Base-by-base conservation (phyloP, 1,140 invertebrate genomes). In the Nebria ingens region DNA sequence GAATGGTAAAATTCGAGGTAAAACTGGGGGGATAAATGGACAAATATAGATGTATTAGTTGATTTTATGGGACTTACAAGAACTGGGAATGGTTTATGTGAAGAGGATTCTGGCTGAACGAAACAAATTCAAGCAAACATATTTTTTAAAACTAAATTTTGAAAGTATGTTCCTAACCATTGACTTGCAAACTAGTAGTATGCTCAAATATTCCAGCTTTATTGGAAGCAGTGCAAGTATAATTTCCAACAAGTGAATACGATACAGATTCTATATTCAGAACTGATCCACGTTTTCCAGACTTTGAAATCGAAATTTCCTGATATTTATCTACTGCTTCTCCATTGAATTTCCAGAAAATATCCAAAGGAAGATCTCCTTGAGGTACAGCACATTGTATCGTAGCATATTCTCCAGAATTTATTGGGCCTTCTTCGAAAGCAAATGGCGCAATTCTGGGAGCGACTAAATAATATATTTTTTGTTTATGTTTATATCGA, bases 361-460 rank as follows among this genome's bases (percentile, higher is more conserved):
- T 76, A 53, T 71, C 69, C 38, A 77, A 65, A 42, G 76, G 77
- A 50, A 68, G 69, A 61, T 79, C 78, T 25, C 80, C 80, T 66
- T 80, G 77, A 21, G 75, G 68, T 21, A 82, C 73, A 59, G 75
- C 75, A 66, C 82, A 85, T 50, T 62, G 57, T 2, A 64, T 61
- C 3, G 69, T 69, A n/a, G 68, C 60, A 21, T 66, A 69, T 45
- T 73, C 67, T 2, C 69, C 71, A 56, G 65, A 62, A 58, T 71
- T 65, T 11, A 59, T 73, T 61, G 67, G 77, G 68, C 71, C 77
- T 61, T 81, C 81, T 58, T 77, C 78, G 67, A 84, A 76, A 57
- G 78, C 74, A 65, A 87, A 85, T 34, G 83, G 81, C 65, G 79
- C 76, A 67, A 87, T 84, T 68, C 81, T 76, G 34, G 83, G 83